Evolutionary conservation across 2,113 vertebrate species (phyloP).

Genomic region (Chrysemys picta): DNA sequence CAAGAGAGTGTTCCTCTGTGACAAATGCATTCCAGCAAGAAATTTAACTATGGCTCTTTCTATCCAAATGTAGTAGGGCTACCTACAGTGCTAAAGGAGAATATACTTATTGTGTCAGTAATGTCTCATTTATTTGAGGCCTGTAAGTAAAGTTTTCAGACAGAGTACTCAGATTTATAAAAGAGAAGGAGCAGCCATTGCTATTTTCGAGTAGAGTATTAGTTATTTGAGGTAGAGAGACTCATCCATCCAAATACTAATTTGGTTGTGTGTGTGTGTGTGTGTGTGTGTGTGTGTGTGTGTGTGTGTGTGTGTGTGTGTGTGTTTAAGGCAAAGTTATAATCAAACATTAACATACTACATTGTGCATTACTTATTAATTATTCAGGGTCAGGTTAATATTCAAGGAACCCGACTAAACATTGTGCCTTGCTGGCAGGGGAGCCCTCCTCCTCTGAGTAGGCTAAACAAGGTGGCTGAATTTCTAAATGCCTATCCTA

Average conservation of each 20-base stretch:
- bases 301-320: no score
- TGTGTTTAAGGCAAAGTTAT: no score
- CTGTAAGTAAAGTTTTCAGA: neutral
- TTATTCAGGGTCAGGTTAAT: no score
- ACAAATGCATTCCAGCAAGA: slow-evolving; percentile 2
- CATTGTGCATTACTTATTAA: no score
- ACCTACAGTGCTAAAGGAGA: neutral
- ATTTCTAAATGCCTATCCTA: no score
- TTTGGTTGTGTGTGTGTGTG: neutral
- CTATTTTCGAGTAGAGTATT: neutral
- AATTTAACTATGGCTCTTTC: neutral
- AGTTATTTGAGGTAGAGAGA: neutral
- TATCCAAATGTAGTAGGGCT: neutral
- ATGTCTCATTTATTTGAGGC: slow-evolving; percentile 20
- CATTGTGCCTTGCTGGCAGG: no score
- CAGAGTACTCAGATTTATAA: neutral
- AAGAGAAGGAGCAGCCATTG: neutral
- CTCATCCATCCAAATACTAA: neutral
- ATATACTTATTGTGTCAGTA: neutral
- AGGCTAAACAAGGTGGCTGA: no score
- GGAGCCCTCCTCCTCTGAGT: no score
- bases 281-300: no score
- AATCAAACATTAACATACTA: no score
- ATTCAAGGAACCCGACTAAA: no score
- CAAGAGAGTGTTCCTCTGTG: neutral